Conservation (phyloP, 2,797 vertebrate genomes). For the Caiman crocodilus region DNA sequence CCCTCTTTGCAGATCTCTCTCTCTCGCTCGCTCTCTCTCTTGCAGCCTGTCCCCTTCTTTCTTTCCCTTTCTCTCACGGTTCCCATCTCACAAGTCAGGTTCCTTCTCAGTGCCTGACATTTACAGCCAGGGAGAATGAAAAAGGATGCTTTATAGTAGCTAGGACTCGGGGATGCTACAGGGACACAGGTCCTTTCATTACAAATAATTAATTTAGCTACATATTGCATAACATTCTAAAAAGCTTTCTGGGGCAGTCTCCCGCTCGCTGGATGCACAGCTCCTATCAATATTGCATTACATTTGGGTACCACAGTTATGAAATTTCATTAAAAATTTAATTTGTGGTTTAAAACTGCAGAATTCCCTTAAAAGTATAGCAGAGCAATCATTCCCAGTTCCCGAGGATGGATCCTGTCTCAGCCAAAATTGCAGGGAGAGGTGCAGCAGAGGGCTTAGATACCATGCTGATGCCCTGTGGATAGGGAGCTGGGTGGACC, state of each 20-base stretch:
- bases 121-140: conserved; percentile 44
- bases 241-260: conserved; percentile 81
- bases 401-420: neutral
- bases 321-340: conserved; percentile 86
- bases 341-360: conserved; percentile 82
- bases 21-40: conserved; percentile 31
- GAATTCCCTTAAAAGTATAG: conserved; percentile 69
- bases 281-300: conserved; percentile 82
- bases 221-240: conserved; percentile 82
- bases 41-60: conserved; percentile 2
- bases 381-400: conserved; percentile 12
- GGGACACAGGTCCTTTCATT: conserved; percentile 73
- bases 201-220: conserved; percentile 83
- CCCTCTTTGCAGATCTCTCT: conserved; percentile 66
- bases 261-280: conserved; percentile 73
- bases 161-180: conserved; percentile 61
- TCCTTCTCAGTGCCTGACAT: conserved; percentile 47
- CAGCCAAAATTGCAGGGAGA: neutral
- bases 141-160: conserved; percentile 21
- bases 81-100: conserved; percentile 31
- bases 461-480: fast-evolving
- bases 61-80: conserved; percentile 5
- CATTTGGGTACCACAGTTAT: conserved; percentile 72
- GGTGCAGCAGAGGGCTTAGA: neutral
- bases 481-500: fast-evolving